Percentiles rank a stretch among this genome's conserved stretches.
Conservation (phyloP, 2,888 invertebrate genomes). For the Caprella mutica region DNA sequence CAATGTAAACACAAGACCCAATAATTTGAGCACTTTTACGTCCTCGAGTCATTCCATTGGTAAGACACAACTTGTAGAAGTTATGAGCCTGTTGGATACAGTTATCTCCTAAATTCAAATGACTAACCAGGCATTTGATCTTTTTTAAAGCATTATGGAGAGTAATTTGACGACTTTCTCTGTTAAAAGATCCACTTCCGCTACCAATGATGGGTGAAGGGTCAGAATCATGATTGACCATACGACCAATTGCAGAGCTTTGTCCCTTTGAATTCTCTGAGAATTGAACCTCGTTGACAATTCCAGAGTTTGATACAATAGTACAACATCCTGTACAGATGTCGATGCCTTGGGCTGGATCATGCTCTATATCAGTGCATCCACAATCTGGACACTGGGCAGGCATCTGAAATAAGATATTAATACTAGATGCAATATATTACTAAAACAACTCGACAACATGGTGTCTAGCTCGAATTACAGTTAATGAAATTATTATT, state of each 20-base stretch:
- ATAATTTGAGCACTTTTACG: slow-evolving; percentile 79
- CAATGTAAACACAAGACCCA: slow-evolving; percentile 95
- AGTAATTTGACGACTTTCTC: slow-evolving; percentile 87
- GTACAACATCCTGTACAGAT: slow-evolving; percentile 94
- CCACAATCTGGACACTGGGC: slow-evolving; percentile 32
- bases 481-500: background rate
- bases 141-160: slow-evolving; percentile 74
- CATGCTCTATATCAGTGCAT: slow-evolving; percentile 54
- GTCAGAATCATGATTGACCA: slow-evolving; percentile 80
- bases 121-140: slow-evolving; percentile 72
- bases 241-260: slow-evolving; percentile 78
- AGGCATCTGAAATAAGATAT: slow-evolving; percentile 12
- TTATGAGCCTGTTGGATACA: slow-evolving; percentile 86
- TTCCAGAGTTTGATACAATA: slow-evolving; percentile 89
- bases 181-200: slow-evolving; percentile 46
- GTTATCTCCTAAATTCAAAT: slow-evolving; percentile 74
- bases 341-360: slow-evolving; percentile 84
- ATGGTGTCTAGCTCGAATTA: background rate
- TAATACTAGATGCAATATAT: background rate
- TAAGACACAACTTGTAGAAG: slow-evolving; percentile 83
- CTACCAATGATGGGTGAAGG: slow-evolving; percentile 42
- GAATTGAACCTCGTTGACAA: slow-evolving; percentile 92
- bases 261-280: slow-evolving; percentile 84
- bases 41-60: slow-evolving; percentile 74
- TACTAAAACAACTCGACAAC: background rate